Base-by-base conservation (phyloP, 2,113 vertebrate species). In the Mormyrus iriodes region DNA sequence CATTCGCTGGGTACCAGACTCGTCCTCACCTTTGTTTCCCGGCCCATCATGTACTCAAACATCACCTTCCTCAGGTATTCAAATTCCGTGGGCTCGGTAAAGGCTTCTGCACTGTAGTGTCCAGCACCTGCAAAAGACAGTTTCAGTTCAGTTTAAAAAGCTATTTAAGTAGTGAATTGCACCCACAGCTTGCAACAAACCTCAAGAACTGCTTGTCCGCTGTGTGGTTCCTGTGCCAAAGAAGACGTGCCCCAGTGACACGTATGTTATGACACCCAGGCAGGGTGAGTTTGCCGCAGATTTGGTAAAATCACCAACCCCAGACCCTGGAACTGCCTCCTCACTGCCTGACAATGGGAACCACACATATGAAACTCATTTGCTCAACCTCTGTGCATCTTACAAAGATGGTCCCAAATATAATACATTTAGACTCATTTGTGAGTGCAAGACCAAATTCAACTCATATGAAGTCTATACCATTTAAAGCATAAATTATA, bases 21-120 rank as follows among this genome's bases (percentile, higher is more conserved):
- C 13, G 19, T 49, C 46, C 53, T 15, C 97, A 99, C 98, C 97
- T 98, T 99, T 88, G 98, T 99, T 94, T 99, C 98, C 89, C 96
- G 96, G 91, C 98, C 98, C 98, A 99, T 99, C 98, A 99, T 99
- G 93, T 99, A 99, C 87, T 99, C 98, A 92, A 97, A 99, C 90
- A 99, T 91, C 90, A 99, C 98, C 93, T 99, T 99, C 93, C 97
- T 96, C 92, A 99, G 96, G 93, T 99, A 99, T 92, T 99, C 98
- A 94, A 97, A 97, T 92, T 99, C 98, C 0, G 98, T 97, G 91
- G 97, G 95, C 90, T 99, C 98, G 24, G 89, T 95, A 89, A 90
- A 95, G 15, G 95, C 90, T 0, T 97, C 96, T 2, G 93, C 83
- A 85, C 94, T 95, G 92, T 95, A 94, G 88, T 97, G 93, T 91